Percentiles rank a stretch among this genome's conserved stretches.
Conservation (phyloP, 2,113 vertebrate genomes). For the Argyrosomus japonicus region DNA sequence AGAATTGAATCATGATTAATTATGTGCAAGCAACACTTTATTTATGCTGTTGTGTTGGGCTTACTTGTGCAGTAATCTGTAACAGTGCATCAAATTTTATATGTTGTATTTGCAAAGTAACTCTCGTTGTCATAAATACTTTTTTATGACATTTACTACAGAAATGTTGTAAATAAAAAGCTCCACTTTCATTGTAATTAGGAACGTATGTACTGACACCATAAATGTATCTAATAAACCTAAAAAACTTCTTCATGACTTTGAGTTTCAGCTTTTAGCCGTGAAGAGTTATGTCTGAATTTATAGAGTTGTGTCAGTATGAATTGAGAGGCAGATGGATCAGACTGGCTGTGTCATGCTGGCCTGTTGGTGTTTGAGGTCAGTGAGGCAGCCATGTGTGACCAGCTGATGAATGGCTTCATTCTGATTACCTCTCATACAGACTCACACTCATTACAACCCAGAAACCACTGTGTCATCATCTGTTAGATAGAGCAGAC, state of each 20-base stretch:
- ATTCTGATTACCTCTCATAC: conserved; percentile 12
- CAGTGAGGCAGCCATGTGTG: conserved; percentile 17
- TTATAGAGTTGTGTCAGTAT: not conserved
- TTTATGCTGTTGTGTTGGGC: not conserved
- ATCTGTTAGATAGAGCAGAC: not conserved
- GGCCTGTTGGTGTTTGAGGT: conserved; percentile 17
- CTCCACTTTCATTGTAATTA: not conserved
- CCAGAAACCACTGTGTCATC: conserved; percentile 18
- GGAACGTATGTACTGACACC: not conserved
- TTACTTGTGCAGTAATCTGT: too few relatives aligned
- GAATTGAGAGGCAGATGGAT: not conserved
- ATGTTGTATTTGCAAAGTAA: not conserved
- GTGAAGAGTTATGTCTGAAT: not conserved
- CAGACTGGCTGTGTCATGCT: not conserved
- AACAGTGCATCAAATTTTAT: not conserved
- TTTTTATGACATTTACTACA: too few relatives aligned
- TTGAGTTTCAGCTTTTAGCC: not conserved
- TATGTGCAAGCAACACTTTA: not conserved
- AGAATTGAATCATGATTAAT: not conserved
- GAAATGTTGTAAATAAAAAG: not conserved
- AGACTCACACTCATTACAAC: conserved; percentile 9
- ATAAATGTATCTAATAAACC: not conserved
- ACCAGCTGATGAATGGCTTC: conserved; percentile 25
- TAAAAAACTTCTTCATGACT: not conserved
- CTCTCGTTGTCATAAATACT: not conserved